Evolutionary conservation across 2,113 vertebrate species (phyloP).

Genomic region (Eublepharis macularius): DNA sequence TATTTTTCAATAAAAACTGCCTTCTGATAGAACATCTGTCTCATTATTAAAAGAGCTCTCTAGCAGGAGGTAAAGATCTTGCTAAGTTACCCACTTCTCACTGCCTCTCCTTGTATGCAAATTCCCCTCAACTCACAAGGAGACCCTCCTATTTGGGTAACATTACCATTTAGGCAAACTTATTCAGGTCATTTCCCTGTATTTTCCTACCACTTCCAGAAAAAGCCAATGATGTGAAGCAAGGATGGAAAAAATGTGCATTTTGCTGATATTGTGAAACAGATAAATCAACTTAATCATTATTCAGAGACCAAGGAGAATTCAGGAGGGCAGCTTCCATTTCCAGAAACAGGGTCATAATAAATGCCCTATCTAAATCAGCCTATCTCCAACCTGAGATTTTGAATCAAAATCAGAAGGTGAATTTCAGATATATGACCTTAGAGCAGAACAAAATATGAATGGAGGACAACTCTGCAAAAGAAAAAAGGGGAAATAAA

Average conservation of each 20-base stretch:
- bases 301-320: background rate
- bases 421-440: background rate
- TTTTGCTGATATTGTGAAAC: background rate
- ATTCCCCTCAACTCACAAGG: too few species aligned
- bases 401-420: background rate
- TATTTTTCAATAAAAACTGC: too few species aligned
- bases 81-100: too few species aligned
- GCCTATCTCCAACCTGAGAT: background rate
- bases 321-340: background rate
- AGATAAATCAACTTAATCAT: background rate
- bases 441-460: background rate
- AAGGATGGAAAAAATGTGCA: background rate
- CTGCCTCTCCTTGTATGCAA: too few species aligned
- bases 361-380: background rate
- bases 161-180: too few species aligned
- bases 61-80: too few species aligned
- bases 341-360: background rate
- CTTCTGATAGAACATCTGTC: too few species aligned
- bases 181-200: too few species aligned
- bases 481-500: background rate
- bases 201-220: too few species aligned
- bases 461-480: background rate
- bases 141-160: too few species aligned
- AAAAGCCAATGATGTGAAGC: background rate
- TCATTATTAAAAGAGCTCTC: too few species aligned